Evolutionary conservation across 2,113 vertebrate genomes (phyloP).

Genomic region (Trochalopteron elliotii): DNA sequence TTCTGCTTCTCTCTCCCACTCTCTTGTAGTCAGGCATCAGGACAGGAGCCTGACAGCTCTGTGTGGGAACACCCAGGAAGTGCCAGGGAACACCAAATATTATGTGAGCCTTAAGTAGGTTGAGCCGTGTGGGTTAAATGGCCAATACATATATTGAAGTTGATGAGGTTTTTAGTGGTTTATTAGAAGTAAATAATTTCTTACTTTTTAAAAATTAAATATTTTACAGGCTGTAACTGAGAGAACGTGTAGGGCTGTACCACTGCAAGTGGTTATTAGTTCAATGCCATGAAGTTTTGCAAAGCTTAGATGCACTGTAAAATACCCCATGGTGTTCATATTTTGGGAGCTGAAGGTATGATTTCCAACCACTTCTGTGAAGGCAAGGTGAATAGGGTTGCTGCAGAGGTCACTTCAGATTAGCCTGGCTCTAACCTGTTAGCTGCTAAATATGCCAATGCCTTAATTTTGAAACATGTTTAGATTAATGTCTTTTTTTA

Average conservation of each 20-base stretch:
- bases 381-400: neutral
- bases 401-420: neutral
- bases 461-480: neutral
- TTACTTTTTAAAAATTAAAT: neutral
- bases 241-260: neutral
- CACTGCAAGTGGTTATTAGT: neutral
- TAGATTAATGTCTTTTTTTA: neutral
- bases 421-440: neutral
- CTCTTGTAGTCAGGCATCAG: neutral
- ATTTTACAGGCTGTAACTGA: neutral
- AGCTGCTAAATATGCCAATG: neutral
- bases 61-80: slow-evolving; percentile 12
- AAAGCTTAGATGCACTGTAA: neutral
- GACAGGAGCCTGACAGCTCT: neutral
- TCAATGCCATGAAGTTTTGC: neutral
- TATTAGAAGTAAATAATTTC: neutral
- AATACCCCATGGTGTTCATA: neutral
- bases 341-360: neutral
- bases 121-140: neutral
- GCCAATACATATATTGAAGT: neutral
- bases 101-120: neutral
- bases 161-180: neutral
- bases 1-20: neutral
- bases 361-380: neutral
- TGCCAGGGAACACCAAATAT: neutral